Conservation (phyloP, 2,797 vertebrate genomes). For the Poecilia wingei region DNA sequence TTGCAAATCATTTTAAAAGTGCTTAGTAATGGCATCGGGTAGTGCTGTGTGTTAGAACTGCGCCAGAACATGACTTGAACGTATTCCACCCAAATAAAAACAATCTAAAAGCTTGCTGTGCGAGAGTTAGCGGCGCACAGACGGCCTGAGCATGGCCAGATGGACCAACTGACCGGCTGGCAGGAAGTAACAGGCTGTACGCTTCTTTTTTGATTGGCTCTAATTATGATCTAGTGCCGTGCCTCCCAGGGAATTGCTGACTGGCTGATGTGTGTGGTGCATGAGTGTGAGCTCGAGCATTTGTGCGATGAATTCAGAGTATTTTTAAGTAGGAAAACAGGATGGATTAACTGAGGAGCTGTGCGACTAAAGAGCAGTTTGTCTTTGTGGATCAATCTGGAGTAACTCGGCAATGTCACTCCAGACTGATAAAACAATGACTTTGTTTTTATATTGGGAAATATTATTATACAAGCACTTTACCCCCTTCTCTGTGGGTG, state of each 20-base stretch:
- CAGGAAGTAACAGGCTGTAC: conserved; percentile 72
- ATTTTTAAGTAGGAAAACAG: conserved; percentile 32
- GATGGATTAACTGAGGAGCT: conserved; percentile 19
- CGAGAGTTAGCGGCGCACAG: conserved; percentile 59
- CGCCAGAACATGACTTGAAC: conserved; percentile 37
- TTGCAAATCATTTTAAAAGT: conserved; percentile 4
- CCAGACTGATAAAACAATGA: too few species aligned
- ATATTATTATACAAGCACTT: not conserved
- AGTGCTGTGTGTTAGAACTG: conserved; percentile 13
- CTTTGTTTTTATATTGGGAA: too few species aligned
- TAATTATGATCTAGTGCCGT: conserved; percentile 76
- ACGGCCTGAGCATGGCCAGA: conserved; percentile 61
- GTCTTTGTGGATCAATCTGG: conserved; percentile 5
- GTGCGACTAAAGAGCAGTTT: conserved; percentile 13
- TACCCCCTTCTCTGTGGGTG: too few species aligned
- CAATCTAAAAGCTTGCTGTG: conserved; percentile 53
- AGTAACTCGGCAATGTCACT: conserved; percentile 3
- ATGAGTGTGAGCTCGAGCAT: conserved; percentile 4
- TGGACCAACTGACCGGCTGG: conserved; percentile 70
- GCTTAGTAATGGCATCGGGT: conserved; percentile 16
- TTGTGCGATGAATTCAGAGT: conserved; percentile 36
- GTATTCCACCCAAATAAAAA: conserved; percentile 53
- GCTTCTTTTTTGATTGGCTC: conserved; percentile 74
- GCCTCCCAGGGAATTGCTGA: conserved; percentile 67
- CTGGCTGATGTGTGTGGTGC: conserved; percentile 48